Evolutionary conservation across 2,888 invertebrate species (phyloP).

Genomic region (Ochropleura leucogaster): DNA sequence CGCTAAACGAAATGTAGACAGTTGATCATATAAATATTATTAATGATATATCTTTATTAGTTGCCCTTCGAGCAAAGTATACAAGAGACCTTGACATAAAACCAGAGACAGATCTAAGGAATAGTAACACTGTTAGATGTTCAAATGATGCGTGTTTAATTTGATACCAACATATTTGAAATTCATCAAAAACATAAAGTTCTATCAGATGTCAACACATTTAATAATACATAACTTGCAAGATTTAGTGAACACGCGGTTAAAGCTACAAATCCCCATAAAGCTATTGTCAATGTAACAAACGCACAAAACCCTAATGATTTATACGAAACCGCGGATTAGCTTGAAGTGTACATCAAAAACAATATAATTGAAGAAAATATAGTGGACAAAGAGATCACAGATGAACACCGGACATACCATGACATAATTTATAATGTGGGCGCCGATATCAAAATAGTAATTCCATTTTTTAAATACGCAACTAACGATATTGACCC

Average conservation of each 20-base stretch:
- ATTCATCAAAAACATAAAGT: constrained; percentile 35
- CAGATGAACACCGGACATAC: constrained; percentile 86
- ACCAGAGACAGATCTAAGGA: constrained; percentile 37
- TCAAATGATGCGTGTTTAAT: constrained; percentile 42
- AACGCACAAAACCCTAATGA: constrained; percentile 67
- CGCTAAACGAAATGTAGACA: constrained; percentile 33
- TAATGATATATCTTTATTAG: constrained; percentile 47
- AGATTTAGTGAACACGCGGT: constrained; percentile 46
- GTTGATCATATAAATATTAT: constrained; percentile 57
- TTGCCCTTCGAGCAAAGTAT: constrained; percentile 36
- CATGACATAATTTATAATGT: constrained; percentile 86
- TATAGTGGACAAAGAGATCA: constrained; percentile 83
- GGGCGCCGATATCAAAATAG: constrained; percentile 86
- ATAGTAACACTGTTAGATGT: constrained; percentile 38
- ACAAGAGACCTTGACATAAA: constrained; percentile 54
- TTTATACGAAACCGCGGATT: constrained; percentile 77
- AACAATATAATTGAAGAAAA: constrained; percentile 76
- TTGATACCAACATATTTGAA: constrained; percentile 48
- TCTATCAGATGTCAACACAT: constrained; percentile 50
- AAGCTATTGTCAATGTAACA: constrained; percentile 76
- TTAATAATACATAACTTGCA: constrained; percentile 37
- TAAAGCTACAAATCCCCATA: constrained; percentile 71
- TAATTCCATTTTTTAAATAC: constrained; percentile 72
- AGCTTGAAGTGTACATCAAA: constrained; percentile 77
- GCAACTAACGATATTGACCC: constrained; percentile 75